Conservation (phyloP, 2,113 vertebrate genomes). For the Catharus minimus region DNA sequence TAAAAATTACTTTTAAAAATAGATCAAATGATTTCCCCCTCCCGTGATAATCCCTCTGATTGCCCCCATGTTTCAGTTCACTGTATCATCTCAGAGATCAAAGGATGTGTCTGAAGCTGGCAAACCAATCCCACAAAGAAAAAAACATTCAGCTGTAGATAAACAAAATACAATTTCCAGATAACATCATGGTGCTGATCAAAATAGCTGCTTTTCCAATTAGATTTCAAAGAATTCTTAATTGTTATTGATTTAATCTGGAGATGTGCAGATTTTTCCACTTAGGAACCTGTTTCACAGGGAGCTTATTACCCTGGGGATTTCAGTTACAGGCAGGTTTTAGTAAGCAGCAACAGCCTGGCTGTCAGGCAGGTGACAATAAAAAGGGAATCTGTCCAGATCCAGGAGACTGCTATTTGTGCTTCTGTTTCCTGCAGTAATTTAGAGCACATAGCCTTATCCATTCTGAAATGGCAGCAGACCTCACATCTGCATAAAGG, state of each 20-base stretch:
- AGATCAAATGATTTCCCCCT: slow-evolving; percentile 62
- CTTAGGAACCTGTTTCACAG: slow-evolving; percentile 38
- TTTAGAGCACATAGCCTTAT: neutral
- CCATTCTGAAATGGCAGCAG: neutral
- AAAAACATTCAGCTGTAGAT: slow-evolving; percentile 44
- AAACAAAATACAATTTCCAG: slow-evolving; percentile 72
- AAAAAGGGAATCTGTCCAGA: slow-evolving; percentile 44
- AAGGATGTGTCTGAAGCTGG: slow-evolving; percentile 55
- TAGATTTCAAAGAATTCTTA: slow-evolving; percentile 71
- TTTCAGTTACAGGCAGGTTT: slow-evolving; percentile 48
- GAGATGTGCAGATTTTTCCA: slow-evolving; percentile 53
- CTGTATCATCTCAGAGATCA: slow-evolving; percentile 62
- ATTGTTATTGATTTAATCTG: slow-evolving; percentile 73
- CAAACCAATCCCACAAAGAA: slow-evolving; percentile 28
- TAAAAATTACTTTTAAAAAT: slow-evolving; percentile 60
- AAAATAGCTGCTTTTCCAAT: slow-evolving; percentile 68
- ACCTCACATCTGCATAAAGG: slow-evolving; percentile 14
- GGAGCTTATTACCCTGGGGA: slow-evolving; percentile 33
- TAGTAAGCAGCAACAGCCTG: slow-evolving; percentile 35
- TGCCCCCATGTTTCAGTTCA: slow-evolving; percentile 61
- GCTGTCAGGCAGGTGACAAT: slow-evolving; percentile 61
- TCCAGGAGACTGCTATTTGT: slow-evolving; percentile 20
- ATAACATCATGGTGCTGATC: slow-evolving; percentile 65
- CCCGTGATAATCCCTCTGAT: slow-evolving; percentile 54
- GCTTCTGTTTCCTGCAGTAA: slow-evolving; percentile 33